Percentiles rank a stretch among this genome's conserved stretches.
Evolutionary conservation across 2,797 vertebrate species (phyloP).

Genomic region (Lagocephalus sceleratus): DNA sequence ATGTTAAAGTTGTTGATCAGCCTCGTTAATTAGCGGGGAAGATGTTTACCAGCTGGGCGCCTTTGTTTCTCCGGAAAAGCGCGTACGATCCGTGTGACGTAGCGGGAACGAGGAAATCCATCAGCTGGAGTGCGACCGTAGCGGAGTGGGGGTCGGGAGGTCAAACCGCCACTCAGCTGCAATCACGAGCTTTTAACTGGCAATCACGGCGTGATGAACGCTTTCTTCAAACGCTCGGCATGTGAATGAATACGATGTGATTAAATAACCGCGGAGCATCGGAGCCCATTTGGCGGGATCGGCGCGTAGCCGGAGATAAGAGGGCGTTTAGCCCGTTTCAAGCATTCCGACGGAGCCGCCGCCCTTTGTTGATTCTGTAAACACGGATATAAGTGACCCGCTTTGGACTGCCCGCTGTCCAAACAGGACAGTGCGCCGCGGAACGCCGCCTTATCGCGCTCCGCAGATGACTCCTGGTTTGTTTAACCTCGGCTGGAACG

Average conservation of each 20-base stretch:
- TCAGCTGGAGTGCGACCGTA: constrained; percentile 30
- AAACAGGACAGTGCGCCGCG: constrained; percentile 57
- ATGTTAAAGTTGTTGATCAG: constrained; percentile 27
- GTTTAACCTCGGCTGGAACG: constrained; percentile 35
- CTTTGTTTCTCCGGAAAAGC: constrained; percentile 15
- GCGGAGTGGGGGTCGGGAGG: constrained; percentile 36
- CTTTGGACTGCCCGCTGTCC: constrained; percentile 44
- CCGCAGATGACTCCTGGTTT: constrained; percentile 52
- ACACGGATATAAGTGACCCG: constrained; percentile 51
- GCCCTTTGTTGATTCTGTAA: constrained; percentile 50
- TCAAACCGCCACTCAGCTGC: constrained; percentile 54
- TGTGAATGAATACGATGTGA: constrained; percentile 6
- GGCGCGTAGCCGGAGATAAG: constrained; percentile 20
- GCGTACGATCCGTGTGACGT: neutral
- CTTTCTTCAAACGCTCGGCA: constrained; percentile 1
- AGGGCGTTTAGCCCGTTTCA: neutral
- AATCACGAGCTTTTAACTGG: constrained; percentile 40
- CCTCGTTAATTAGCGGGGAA: constrained; percentile 42
- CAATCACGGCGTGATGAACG: constrained; percentile 4
- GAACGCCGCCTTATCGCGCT: constrained; percentile 45
- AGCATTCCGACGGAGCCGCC: constrained; percentile 21
- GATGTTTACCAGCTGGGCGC: constrained; percentile 29
- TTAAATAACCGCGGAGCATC: constrained; percentile 11
- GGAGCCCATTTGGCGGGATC: neutral
- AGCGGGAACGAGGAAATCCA: constrained; percentile 25